A percentile compares a stretch with the other conserved stretches of the same genome.
These are phyloP conservation scores for Cryptotermes secundus DNA, from an alignment of 1,140 invertebrate species.

Conservation along the genomic window DNA sequence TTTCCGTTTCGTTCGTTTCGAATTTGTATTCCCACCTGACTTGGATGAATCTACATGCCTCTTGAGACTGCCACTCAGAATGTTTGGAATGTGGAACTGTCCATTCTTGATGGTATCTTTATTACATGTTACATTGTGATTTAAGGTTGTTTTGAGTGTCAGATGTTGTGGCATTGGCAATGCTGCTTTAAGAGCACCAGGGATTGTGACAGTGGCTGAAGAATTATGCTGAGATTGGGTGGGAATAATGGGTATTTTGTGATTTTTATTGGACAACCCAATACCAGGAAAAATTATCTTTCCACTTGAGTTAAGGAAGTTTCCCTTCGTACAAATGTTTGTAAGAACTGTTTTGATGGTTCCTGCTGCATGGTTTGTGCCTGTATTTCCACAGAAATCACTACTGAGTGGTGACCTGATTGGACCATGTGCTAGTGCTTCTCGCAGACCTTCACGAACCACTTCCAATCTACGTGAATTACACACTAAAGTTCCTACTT, in stretches of 20 bases:
- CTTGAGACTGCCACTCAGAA: neutral
- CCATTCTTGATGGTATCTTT: neutral
- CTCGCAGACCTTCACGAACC: slow-evolving; percentile 12
- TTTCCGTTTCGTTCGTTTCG: neutral
- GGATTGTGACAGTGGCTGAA: neutral
- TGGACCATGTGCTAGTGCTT: neutral
- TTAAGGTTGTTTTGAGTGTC: neutral
- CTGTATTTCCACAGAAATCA: slow-evolving; percentile 6
- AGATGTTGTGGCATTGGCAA: neutral
- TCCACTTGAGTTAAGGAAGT: neutral
- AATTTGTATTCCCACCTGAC: neutral
- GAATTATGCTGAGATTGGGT: neutral
- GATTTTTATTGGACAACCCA: neutral
- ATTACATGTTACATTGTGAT: neutral
- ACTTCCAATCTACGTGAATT: neutral
- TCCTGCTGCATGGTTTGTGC: slow-evolving; percentile 12
- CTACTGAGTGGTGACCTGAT: neutral
- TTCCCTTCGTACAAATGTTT: neutral
- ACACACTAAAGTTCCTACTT: slow-evolving; percentile 3
- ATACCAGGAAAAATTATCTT: neutral
- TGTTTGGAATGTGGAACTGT: slow-evolving; percentile 11
- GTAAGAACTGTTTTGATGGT: neutral
- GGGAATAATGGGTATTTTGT: neutral
- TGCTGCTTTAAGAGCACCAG: neutral
- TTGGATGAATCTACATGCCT: neutral